Evolutionary conservation across 2,888 invertebrate species (phyloP), one percentile per base, ranked within the genome.

Genomic region (Nematopogon swammerdamellus): DNA sequence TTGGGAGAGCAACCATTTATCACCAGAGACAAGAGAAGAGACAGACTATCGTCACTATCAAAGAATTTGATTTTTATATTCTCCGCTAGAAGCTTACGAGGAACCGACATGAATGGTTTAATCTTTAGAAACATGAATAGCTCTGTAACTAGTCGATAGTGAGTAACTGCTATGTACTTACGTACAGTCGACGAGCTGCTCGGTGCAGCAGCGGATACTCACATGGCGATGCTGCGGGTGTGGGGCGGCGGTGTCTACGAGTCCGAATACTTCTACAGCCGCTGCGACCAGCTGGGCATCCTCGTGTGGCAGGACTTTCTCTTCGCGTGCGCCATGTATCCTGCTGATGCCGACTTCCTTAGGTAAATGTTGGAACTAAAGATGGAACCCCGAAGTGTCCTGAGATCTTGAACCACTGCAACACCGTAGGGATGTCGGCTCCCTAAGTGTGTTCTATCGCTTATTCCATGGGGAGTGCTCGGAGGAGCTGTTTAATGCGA

Each of bases 171-270:
- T 25, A 6, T 25, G 5, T 8, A 25, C 8, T 25, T 25, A 4
- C 25, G 8, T 25, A 1, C 55, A 73, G 83, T 92, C 49, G 70
- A 82, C 29, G 70, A 82, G 54, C 72, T 95, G 1, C 65, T 97
- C 36, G 63, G 68, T 49, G 86, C 91, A 0, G 89, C 89, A 1
- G 85, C 83, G 56, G 85, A 87, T 8, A 86, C 88, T 0, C 85
- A 97, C 63, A 95, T 96, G 91, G 92, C 93, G 61, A 92, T 94
- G 87, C 71, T 98, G 14, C 82, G 98, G n/a, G 92, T 98, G 1
- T 99, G 98, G 98, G 98, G 98, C 19, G 98, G 98, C n/a, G 98
- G 97, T 0, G 76, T 94, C 0, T 99, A 97, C 62, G 97, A 97
- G 64, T 87, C 89, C 0, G 92, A 97, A 57, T 82, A 84, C 51